Evolutionary conservation across 2,888 invertebrate species (phyloP).

Genomic region (Drosophila fungiperda): DNA sequence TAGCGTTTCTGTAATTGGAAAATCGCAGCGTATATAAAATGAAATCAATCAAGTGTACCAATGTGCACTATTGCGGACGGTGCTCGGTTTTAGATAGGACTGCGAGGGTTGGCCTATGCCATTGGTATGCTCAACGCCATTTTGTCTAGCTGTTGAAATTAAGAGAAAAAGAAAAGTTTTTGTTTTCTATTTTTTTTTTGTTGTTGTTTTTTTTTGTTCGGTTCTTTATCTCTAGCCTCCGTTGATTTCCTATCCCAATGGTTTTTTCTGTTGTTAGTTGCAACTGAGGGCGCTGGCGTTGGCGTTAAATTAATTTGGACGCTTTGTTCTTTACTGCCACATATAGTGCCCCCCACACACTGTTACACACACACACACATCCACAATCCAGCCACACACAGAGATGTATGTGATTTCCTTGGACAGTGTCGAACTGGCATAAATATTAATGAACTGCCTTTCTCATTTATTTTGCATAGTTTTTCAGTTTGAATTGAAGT

Average conservation of each 20-base stretch:
- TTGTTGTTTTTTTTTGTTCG: slow-evolving; percentile 22
- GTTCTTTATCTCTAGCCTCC: slow-evolving; percentile 68
- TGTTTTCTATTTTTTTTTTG: slow-evolving; percentile 17
- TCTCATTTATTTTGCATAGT: slow-evolving; percentile 55
- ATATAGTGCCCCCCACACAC: slow-evolving; percentile 2
- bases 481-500: slow-evolving; percentile 39
- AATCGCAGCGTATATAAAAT: slow-evolving; percentile 81
- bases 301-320: slow-evolving; percentile 76
- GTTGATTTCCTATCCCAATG: slow-evolving; percentile 64
- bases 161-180: slow-evolving; percentile 53
- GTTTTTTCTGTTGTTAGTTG: slow-evolving; percentile 40
- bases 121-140: slow-evolving; percentile 67
- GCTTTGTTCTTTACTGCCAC: slow-evolving; percentile 62
- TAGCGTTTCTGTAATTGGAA: slow-evolving; percentile 81
- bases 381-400: slow-evolving; percentile 12
- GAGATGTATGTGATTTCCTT: slow-evolving; percentile 36
- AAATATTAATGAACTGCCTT: slow-evolving; percentile 76
- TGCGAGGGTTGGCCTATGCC: slow-evolving; percentile 48
- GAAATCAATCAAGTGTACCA: slow-evolving; percentile 83
- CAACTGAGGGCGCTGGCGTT: slow-evolving; percentile 46
- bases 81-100: slow-evolving; percentile 50
- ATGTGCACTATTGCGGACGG: slow-evolving; percentile 67
- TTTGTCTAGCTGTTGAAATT: slow-evolving; percentile 71
- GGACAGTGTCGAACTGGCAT: slow-evolving; percentile 47
- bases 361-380: slow-evolving; percentile 4